Evolutionary conservation across 2,113 vertebrate species (phyloP).

Genomic region (Gymnobelideus leadbeateri): DNA sequence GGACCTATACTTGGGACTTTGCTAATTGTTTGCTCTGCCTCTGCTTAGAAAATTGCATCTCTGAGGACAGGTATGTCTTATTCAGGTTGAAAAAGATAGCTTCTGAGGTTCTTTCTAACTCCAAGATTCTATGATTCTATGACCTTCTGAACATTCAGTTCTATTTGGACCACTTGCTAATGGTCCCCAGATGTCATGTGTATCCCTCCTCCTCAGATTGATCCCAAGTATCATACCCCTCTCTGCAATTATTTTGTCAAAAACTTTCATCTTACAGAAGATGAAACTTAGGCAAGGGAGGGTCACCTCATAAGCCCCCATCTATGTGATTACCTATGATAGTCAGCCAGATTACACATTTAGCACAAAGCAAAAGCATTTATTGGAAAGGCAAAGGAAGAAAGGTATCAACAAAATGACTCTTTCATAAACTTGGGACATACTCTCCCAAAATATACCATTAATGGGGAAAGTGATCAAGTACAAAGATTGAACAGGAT

Average conservation of each 20-base stretch:
- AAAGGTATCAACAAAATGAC: not conserved
- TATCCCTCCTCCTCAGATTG: not conserved
- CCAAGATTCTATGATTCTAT: not conserved
- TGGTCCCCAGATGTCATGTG: not conserved
- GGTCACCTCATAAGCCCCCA: not conserved
- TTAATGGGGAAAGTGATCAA: not conserved
- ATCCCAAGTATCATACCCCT: not conserved
- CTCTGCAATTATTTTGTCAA: not conserved
- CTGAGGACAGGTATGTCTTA: not conserved
- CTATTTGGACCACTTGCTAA: not conserved
- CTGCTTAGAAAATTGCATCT: not conserved
- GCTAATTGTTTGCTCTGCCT: not conserved
- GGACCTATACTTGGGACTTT: not conserved
- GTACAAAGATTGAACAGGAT: not conserved
- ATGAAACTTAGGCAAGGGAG: not conserved
- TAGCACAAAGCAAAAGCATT: not conserved
- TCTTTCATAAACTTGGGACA: not conserved
- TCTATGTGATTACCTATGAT: not conserved
- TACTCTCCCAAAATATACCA: not conserved
- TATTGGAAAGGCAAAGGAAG: not conserved
- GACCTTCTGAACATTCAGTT: not conserved
- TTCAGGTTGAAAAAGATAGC: not conserved
- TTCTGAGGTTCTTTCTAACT: not conserved
- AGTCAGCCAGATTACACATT: not conserved
- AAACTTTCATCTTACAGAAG: not conserved